phyloP scores from a whole-genome alignment of 2,797 vertebrate genomes.

The Erpetoichthys calabaricus region DNA sequence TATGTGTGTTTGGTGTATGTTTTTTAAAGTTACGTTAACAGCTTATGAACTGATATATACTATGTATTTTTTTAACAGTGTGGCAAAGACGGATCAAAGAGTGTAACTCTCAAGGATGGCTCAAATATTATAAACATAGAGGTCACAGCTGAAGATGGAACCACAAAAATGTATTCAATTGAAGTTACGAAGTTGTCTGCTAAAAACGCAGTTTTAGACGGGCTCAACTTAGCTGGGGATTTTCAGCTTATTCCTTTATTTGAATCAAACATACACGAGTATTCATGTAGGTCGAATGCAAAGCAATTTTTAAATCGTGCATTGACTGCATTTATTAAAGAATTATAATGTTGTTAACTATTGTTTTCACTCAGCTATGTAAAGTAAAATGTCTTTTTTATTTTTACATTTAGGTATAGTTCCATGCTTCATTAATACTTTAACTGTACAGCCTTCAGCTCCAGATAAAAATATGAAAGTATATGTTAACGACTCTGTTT shows the following conservation, averaged over 20 bases:
- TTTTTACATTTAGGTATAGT: constrained; percentile 18
- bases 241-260: constrained; percentile 30
- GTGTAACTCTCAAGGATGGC: constrained; percentile 30
- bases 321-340: not conserved
- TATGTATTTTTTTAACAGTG: constrained; percentile 21
- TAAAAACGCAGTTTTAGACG: constrained; percentile 29
- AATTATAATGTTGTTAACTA: not conserved
- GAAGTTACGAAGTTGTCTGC: constrained; percentile 37
- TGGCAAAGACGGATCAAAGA: constrained; percentile 30
- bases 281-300: constrained; percentile 30
- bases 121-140: constrained; percentile 36
- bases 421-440: constrained; percentile 25
- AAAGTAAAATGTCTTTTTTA: not conserved
- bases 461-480: constrained; percentile 34
- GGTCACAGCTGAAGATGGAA: constrained; percentile 46
- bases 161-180: constrained; percentile 35
- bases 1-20: no score
- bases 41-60: no score
- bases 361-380: not conserved
- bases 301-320: not conserved
- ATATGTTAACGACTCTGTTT: constrained; percentile 24
- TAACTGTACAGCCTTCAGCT: constrained; percentile 25
- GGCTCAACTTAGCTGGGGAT: constrained; percentile 27
- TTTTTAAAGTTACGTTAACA: no score
- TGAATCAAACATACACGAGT: constrained; percentile 25